A percentile compares a stretch with the other conserved stretches of the same genome.
Conservation (phyloP, 2,797 vertebrate genomes). For the Lophotriccus pileatus region DNA sequence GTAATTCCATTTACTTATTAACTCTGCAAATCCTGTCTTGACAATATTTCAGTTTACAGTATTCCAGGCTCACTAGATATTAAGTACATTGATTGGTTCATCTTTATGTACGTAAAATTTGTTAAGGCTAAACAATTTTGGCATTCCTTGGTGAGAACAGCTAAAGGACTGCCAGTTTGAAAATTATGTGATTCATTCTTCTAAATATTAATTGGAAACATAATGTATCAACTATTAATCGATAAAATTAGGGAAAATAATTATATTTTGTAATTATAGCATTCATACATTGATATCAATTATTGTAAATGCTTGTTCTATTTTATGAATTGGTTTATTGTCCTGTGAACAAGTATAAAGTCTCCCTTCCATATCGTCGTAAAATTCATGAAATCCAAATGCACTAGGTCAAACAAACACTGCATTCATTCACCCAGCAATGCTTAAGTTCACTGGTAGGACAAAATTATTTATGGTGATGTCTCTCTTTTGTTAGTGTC, state of each 20-base stretch:
- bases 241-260: background rate
- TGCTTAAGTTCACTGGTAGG: background rate
- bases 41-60: background rate
- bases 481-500: background rate
- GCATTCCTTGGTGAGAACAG: background rate
- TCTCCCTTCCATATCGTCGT: background rate
- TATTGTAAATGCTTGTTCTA: background rate
- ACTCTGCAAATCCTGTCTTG: background rate
- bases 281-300: background rate
- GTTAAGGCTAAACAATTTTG: background rate
- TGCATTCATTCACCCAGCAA: background rate
- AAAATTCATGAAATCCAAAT: background rate
- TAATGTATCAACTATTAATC: background rate
- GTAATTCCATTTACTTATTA: background rate
- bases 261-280: background rate
- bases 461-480: background rate
- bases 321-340: background rate
- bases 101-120: background rate
- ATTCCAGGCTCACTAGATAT: background rate
- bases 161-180: background rate
- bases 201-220: background rate
- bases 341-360: background rate
- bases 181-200: background rate
- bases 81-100: background rate
- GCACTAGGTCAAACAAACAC: background rate